Base-by-base conservation (phyloP, 2,113 vertebrate genomes). In the Pagrus major region DNA sequence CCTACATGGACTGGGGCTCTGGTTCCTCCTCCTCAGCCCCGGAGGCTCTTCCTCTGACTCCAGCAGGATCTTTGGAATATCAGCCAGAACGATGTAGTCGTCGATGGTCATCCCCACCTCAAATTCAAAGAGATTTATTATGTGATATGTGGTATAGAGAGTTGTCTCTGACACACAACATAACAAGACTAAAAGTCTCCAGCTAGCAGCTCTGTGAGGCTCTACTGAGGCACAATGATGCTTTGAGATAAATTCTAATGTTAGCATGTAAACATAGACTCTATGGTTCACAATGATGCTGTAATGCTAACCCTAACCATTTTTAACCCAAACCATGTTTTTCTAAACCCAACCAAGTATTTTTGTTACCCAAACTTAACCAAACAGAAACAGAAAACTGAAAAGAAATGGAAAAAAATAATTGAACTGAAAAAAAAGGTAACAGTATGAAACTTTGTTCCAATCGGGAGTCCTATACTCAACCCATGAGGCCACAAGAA, bases 21-120 rank as follows among this genome's bases (percentile, higher is more conserved):
- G 96, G 65, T 94, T 92, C 72, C 94, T 91, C 89, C 91, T 76
- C 89, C 89, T 91, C 59, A 91, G 44, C 31, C 58, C 18, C 71
- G 90, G 60, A 69, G 92, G 39, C 15, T 96, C 93, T 68, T 89
- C 92, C 44, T 96, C 96, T 16, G 89, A 52, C n/a, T 97, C 95
- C 86, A 96, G 89, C 76, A 94, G 96, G 74, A 96, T 90, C 31
- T 92, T 95, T 54, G 98, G 98, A 87, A 99, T 95, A 76, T 97
- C 94, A 0, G 98, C 98, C 91, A 99, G 90, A 67, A 96, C 8
- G 0, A 96, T 94, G 86, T 99, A 99, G 83, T 98, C 95, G n/a
- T 97, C 96, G 60, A 96, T 94, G 71, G 96, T 96, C 96, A 98
- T 90, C 72, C 89, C 94, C 14, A 89, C 94, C 93, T 94, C 10